Evolutionary conservation across 1,140 invertebrate genomes (phyloP).

Genomic region (Tetramorium simillimum): DNA sequence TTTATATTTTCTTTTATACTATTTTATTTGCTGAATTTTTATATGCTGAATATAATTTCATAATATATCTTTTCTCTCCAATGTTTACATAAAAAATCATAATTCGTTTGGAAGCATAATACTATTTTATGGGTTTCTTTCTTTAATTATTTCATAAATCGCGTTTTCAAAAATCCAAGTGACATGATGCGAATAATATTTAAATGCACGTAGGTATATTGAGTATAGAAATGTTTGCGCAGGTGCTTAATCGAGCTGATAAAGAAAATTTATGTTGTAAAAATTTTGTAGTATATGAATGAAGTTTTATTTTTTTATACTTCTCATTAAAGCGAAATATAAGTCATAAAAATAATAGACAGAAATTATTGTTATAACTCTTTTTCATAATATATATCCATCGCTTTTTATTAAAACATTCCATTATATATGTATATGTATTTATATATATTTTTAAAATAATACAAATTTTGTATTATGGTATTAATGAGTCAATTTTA

Average conservation of each 20-base stretch:
- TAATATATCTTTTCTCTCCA: not conserved
- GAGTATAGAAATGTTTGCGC: not conserved
- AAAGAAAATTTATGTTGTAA: conserved; percentile 19
- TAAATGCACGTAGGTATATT: not conserved
- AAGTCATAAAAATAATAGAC: not conserved
- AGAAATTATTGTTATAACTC: not conserved
- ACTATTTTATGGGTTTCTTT: not conserved
- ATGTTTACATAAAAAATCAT: not conserved
- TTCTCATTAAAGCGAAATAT: not conserved
- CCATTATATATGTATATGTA: not conserved
- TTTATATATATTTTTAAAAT: not conserved
- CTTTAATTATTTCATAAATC: not conserved
- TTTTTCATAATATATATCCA: not conserved
- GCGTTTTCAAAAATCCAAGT: not conserved
- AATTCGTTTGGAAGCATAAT: not conserved
- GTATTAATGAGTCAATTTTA: not conserved
- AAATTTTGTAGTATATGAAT: not conserved
- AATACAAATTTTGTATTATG: not conserved
- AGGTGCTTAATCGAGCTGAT: not conserved
- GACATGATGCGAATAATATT: not conserved
- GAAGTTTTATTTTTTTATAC: not conserved
- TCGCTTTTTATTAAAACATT: not conserved
- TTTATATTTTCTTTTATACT: not conserved
- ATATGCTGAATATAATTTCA: not conserved
- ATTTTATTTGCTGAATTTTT: not conserved